Evolutionary conservation across 2,797 vertebrate species (phyloP).

Genomic region (Dermochelys coriacea): DNA sequence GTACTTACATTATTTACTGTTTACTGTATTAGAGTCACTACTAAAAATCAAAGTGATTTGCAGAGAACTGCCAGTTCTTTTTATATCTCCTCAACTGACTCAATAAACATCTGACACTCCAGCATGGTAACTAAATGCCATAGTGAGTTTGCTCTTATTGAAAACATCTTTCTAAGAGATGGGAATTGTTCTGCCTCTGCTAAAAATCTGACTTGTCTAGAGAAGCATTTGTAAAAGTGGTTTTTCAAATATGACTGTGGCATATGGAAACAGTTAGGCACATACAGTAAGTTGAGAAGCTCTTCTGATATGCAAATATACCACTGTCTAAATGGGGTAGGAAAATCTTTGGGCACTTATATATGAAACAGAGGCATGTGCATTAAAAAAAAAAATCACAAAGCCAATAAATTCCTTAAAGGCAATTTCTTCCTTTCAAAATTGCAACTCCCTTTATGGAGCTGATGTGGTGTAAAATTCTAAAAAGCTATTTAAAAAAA

Average conservation of each 20-base stretch:
- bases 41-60: slow-evolving; percentile 78
- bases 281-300: slow-evolving; percentile 44
- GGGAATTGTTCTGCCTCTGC: slow-evolving; percentile 58
- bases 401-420: slow-evolving; percentile 42
- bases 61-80: slow-evolving; percentile 71
- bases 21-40: slow-evolving; percentile 70
- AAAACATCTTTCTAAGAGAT: slow-evolving; percentile 63
- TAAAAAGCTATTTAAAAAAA: background rate
- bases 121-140: slow-evolving; percentile 68
- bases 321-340: slow-evolving; percentile 41
- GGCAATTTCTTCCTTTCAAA: background rate
- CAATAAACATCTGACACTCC: slow-evolving; percentile 75
- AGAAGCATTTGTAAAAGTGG: slow-evolving; percentile 41
- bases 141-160: slow-evolving; percentile 55
- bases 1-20: slow-evolving; percentile 75
- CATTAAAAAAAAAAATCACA: background rate
- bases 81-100: slow-evolving; percentile 71
- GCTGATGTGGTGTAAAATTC: background rate
- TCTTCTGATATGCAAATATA: slow-evolving; percentile 67
- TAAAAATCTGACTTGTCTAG: slow-evolving; percentile 60
- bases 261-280: slow-evolving; percentile 53
- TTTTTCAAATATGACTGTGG: background rate
- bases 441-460: slow-evolving; percentile 5
- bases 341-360: background rate
- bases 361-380: background rate